Evolutionary conservation across 1,140 invertebrate genomes (phyloP).

Genomic region (Matsumurasca onukii): DNA sequence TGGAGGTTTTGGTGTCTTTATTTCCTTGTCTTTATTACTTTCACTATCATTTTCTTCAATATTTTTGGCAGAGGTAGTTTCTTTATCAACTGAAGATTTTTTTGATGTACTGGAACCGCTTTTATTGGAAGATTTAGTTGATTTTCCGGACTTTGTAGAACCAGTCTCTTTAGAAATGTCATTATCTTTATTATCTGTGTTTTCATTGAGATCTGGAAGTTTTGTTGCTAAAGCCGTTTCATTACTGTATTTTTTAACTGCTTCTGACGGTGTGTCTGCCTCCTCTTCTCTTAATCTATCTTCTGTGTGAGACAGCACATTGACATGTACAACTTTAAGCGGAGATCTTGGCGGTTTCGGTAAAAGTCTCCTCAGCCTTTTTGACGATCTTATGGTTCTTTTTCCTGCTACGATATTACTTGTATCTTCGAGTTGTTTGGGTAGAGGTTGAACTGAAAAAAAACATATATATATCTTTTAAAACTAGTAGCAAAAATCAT

Average conservation of each 20-base stretch:
- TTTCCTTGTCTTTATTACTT: slow-evolving; percentile 4
- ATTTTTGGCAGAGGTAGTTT: too few relatives aligned
- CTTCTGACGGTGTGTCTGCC: neutral
- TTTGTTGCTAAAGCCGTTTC: neutral
- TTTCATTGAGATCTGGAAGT: neutral
- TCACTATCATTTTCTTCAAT: neutral
- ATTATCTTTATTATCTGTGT: neutral
- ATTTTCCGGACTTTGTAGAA: too few relatives aligned
- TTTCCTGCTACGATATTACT: too few relatives aligned
- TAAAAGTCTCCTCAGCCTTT: neutral
- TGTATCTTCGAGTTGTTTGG: slow-evolving; percentile 4
- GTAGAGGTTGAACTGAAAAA: neutral
- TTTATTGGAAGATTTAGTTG: too few relatives aligned
- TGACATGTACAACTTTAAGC: slow-evolving; percentile 8
- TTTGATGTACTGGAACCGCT: too few relatives aligned
- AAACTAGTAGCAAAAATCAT: too few relatives aligned
- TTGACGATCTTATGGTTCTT: neutral
- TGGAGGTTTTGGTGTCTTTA: neutral
- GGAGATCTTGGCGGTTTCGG: neutral
- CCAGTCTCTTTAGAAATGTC: neutral
- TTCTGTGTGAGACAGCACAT: slow-evolving; percentile 1
- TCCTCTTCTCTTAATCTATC: neutral
- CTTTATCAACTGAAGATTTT: neutral
- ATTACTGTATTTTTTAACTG: neutral
- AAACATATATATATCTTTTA: too few relatives aligned